Base-by-base conservation (phyloP, 2,888 invertebrate species). In the Harpalus rubripes region DNA sequence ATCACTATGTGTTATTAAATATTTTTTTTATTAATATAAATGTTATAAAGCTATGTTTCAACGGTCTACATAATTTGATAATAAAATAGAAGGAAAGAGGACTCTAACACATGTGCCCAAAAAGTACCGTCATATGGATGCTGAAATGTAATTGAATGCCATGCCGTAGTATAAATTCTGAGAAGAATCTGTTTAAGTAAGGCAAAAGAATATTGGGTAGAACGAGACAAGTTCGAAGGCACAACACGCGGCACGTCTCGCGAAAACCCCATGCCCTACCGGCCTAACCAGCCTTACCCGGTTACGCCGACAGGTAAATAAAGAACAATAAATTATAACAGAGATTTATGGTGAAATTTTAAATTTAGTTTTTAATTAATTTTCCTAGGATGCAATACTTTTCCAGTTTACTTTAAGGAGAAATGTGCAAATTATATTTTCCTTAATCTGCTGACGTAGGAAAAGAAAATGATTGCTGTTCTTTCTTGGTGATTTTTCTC, bases 301-400 rank as follows among this genome's bases (percentile, higher is more conserved):
- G 22, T 8, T 32, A 74, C 72, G 88, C 82, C 86, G 81, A 72
- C 87, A 88, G 89, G 88, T 89, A 89, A 88, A 89, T 88, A 89
- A 88, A 87, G 87, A 87, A 87, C 88, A 88, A 89, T 88, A 89
- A 89, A 89, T 89, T 88, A 88, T 65, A 84, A 41, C 61, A 41
- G 32, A 88, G 88, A 88, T 89, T 89, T 88, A 88, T 88, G 88
- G 87, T 85, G 87, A 87, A 88, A 87, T 87, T 89, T 88, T 87
- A 88, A 89, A 89, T 88, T 88, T 88, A 88, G 88, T 88, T 88
- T 89, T 89, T 89, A 89, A 89, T 89, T 89, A 89, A 89, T 89
- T 89, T 87, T 87, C 85, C 88, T 87, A 87, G 86, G 87, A 87
- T 87, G 88, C 88, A 88, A 88, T 88, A 87, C 87, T 88, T 88